These are phyloP conservation scores for Noctilio leporinus DNA, from an alignment of 2,113 vertebrate species.

Conservation along the genomic window DNA sequence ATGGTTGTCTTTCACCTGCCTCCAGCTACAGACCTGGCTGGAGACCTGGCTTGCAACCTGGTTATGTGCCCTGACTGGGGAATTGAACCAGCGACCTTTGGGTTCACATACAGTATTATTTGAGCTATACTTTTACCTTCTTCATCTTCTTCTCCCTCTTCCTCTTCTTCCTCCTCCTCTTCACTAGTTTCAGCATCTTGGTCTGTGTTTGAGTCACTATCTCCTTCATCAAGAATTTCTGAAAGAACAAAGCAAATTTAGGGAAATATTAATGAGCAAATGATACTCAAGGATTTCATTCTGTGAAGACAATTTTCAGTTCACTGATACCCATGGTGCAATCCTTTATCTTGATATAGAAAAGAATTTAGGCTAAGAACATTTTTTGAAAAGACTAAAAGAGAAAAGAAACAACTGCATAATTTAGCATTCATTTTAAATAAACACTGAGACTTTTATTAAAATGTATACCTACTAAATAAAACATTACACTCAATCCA, in stretches of 20 bases:
- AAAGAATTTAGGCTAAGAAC: neutral
- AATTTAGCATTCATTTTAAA: neutral
- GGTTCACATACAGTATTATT: no score
- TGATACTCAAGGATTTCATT: neutral
- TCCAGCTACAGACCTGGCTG: no score
- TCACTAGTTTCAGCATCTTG: conserved; percentile 89
- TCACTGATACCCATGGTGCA: neutral
- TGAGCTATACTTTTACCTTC: conserved; percentile 74
- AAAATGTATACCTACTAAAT: neutral
- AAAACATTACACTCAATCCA: neutral
- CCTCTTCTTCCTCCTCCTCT: conserved; percentile 87
- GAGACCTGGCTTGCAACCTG: no score
- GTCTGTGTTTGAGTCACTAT: conserved; percentile 88
- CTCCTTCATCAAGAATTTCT: conserved; percentile 98
- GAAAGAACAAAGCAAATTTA: conserved; percentile 43
- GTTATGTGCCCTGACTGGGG: no score
- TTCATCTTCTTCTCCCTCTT: conserved; percentile 81
- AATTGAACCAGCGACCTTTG: no score
- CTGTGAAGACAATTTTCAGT: neutral
- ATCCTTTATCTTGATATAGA: neutral
- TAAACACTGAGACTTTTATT: neutral
- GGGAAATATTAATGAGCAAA: neutral
- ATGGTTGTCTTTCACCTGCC: no score
- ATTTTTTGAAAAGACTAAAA: neutral
- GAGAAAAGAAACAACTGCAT: neutral